A percentile compares a stretch with the other conserved stretches of the same genome.
Conservation (phyloP, 2,888 invertebrate genomes). For the Cephonodes hylas region DNA sequence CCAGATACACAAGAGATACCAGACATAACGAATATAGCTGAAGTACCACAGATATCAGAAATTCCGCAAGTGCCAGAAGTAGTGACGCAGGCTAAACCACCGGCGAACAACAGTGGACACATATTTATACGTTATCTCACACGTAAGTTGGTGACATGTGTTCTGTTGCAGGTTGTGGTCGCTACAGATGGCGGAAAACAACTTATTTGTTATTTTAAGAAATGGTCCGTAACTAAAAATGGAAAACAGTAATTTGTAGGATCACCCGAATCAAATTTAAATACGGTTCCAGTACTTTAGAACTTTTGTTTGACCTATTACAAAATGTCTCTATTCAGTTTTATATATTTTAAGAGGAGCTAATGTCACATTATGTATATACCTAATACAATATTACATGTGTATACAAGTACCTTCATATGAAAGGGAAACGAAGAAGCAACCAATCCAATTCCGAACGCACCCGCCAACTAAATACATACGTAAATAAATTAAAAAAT, state of each 20-base stretch:
- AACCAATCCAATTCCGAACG: neutral
- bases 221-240: too few relatives aligned
- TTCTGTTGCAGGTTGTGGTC: slow-evolving; percentile 56
- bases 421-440: neutral
- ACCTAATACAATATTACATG: too few relatives aligned
- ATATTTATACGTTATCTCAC: slow-evolving; percentile 72
- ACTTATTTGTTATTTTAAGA: too few relatives aligned
- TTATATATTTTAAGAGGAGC: too few relatives aligned
- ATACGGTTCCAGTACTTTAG: too few relatives aligned
- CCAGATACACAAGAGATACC: slow-evolving; percentile 17
- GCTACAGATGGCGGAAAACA: neutral
- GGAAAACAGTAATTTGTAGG: too few relatives aligned
- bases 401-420: too few relatives aligned
- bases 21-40: slow-evolving; percentile 17
- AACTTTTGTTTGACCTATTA: too few relatives aligned
- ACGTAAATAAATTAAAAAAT: slow-evolving; percentile 2
- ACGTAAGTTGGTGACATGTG: slow-evolving; percentile 61
- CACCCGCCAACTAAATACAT: neutral
- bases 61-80: slow-evolving; percentile 19
- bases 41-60: slow-evolving; percentile 14
- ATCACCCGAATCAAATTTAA: too few relatives aligned
- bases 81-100: slow-evolving; percentile 46
- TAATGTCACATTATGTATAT: too few relatives aligned
- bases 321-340: too few relatives aligned
- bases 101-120: slow-evolving; percentile 55